Percentiles rank a stretch among this genome's conserved stretches.
Conservation (phyloP, 2,113 vertebrate species). For the Puma concolor region DNA sequence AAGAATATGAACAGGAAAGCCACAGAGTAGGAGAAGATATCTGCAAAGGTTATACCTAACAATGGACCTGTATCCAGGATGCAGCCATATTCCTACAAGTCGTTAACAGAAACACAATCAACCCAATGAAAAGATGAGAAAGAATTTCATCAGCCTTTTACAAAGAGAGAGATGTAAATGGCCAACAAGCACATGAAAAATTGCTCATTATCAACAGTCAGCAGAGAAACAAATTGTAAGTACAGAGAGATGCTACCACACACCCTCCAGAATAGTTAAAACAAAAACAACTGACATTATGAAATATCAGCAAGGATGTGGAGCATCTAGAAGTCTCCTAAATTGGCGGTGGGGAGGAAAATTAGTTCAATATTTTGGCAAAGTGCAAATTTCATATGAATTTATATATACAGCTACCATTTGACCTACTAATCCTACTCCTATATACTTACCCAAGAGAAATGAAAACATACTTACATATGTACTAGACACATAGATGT, state of each 20-base stretch:
- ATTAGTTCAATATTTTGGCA: not conserved
- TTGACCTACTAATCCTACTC: not conserved
- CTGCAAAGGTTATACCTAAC: not conserved
- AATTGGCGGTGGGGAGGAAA: not conserved
- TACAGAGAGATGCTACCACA: not conserved
- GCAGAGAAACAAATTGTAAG: not conserved
- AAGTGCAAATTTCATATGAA: not conserved
- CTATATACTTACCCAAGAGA: not conserved
- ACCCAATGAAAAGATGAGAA: not conserved
- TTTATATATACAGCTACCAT: no score
- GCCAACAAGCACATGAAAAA: not conserved
- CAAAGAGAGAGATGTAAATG: not conserved
- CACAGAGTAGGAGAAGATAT: not conserved
- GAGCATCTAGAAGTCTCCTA: not conserved
- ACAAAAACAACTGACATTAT: not conserved
- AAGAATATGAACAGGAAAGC: not conserved
- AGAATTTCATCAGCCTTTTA: not conserved
- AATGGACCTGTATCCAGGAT: not conserved
- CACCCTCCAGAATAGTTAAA: not conserved
- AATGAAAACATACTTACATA: not conserved
- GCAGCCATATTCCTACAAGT: not conserved
- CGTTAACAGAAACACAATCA: not conserved
- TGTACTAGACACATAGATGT: not conserved
- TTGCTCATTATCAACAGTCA: not conserved
- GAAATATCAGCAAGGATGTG: not conserved